Percentiles rank a stretch among this genome's conserved stretches.
These are phyloP conservation scores for Drosophila nigritarsus DNA, from an alignment of 2,888 invertebrate genomes.

Conservation along the genomic window DNA sequence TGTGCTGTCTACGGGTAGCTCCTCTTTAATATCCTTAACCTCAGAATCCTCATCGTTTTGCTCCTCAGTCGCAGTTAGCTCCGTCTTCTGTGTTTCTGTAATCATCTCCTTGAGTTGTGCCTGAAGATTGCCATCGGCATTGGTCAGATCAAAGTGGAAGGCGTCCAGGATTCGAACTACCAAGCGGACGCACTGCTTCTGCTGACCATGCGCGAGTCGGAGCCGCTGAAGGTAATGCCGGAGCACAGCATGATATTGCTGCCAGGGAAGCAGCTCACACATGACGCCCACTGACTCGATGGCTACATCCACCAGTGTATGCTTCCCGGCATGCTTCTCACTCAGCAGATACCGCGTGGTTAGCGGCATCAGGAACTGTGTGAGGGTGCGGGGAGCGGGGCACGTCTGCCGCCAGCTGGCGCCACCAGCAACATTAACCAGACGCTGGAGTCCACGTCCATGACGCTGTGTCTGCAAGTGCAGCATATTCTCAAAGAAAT, in stretches of 20 bases:
- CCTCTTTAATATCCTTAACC: conserved; percentile 22
- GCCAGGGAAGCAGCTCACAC: conserved; percentile 94
- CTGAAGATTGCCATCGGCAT: conserved; percentile 85
- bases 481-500: conserved; percentile 97
- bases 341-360: conserved; percentile 92
- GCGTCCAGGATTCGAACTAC: conserved; percentile 93
- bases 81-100: conserved; percentile 66
- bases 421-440: conserved; percentile 89
- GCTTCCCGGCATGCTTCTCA: conserved; percentile 91
- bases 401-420: conserved; percentile 85
- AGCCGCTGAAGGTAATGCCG: conserved; percentile 92
- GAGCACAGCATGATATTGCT: conserved; percentile 93
- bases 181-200: conserved; percentile 92
- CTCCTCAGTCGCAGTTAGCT: conserved; percentile 40
- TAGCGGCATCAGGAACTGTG: conserved; percentile 94
- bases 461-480: conserved; percentile 95
- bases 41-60: conserved; percentile 82
- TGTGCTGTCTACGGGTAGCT: conserved; percentile 8
- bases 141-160: conserved; percentile 95
- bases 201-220: conserved; percentile 89
- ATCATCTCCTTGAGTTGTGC: conserved; percentile 70
- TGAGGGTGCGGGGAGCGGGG: conserved; percentile 90
- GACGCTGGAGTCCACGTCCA: conserved; percentile 92
- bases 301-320: conserved; percentile 93
- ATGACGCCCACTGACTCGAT: conserved; percentile 92